Percentiles rank a stretch among this genome's conserved stretches.
Conservation (phyloP, 2,113 vertebrate genomes). For the Atherinomorus stipes region DNA sequence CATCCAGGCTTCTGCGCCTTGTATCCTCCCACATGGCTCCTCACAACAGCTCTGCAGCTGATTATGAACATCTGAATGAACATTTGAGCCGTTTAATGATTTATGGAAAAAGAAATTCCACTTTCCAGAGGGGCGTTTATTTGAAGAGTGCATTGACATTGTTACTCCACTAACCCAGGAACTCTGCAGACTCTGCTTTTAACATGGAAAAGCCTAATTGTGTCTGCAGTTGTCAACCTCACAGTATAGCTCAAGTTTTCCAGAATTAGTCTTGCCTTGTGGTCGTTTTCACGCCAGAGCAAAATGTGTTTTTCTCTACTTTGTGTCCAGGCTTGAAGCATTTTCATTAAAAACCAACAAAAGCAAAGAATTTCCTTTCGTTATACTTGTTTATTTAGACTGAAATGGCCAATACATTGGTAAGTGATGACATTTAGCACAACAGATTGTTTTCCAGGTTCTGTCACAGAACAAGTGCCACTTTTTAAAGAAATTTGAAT, state of each 20-base stretch:
- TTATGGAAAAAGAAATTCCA: conserved; percentile 49
- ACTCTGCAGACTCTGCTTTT: conserved; percentile 1
- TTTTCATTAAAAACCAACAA: not conserved
- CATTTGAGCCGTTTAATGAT: conserved; percentile 64
- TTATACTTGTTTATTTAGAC: conserved; percentile 7
- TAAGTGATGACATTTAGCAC: not conserved
- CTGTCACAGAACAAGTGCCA: not conserved
- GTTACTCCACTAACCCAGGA: conserved; percentile 1
- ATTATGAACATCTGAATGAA: conserved; percentile 74
- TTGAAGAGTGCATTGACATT: conserved; percentile 63
- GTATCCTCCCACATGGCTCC: conserved; percentile 54
- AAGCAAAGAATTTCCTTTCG: not conserved
- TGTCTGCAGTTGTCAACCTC: conserved; percentile 31
- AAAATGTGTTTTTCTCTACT: conserved; percentile 11
- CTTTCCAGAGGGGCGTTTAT: conserved; percentile 62
- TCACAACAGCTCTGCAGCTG: conserved; percentile 57
- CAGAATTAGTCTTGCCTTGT: conserved; percentile 30
- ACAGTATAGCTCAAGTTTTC: not conserved
- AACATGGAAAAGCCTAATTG: conserved; percentile 30
- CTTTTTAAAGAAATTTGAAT: not conserved
- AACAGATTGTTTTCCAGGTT: not conserved
- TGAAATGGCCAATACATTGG: not conserved
- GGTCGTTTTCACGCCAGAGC: not conserved
- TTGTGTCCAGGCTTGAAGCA: not conserved
- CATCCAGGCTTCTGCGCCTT: conserved; percentile 30